phyloP scores from a whole-genome alignment of 1,140 invertebrate species.

The Panulirus ornatus region DNA sequence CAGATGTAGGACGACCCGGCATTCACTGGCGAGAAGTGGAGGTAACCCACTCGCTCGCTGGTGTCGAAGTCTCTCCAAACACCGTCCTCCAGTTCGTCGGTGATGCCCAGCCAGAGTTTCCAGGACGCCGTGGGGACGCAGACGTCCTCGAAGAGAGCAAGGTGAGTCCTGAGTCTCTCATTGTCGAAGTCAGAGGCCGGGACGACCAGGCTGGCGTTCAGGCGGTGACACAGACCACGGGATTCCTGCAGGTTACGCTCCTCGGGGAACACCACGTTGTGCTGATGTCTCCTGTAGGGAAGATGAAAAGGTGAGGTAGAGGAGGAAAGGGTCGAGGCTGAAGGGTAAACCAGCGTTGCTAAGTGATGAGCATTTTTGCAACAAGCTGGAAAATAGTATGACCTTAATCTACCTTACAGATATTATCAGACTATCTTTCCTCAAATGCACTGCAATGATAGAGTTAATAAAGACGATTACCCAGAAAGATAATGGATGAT shows the following conservation, averaged over 20 bases:
- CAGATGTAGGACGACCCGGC: slow-evolving; percentile 28
- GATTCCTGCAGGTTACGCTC: slow-evolving; percentile 3
- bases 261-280: slow-evolving; percentile 38
- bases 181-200: slow-evolving; percentile 32
- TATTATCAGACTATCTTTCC: too few species aligned
- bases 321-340: too few species aligned
- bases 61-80: slow-evolving; percentile 38
- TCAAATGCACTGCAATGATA: too few species aligned
- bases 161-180: background rate
- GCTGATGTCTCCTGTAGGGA: background rate
- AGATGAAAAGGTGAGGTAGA: background rate
- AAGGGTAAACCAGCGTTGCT: too few species aligned
- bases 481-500: too few species aligned
- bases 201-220: slow-evolving; percentile 37
- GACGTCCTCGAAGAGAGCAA: slow-evolving; percentile 15
- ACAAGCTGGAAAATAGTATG: too few species aligned
- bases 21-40: slow-evolving; percentile 29
- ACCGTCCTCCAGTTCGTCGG: slow-evolving; percentile 43
- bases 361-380: too few species aligned
- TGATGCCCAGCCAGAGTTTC: slow-evolving; percentile 62
- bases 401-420: too few species aligned
- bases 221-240: background rate
- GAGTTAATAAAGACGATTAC: too few species aligned
- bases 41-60: background rate
- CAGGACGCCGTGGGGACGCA: slow-evolving; percentile 41